Evolutionary conservation across 2,797 vertebrate species (phyloP).

Genomic region (Sebastes elongatus): DNA sequence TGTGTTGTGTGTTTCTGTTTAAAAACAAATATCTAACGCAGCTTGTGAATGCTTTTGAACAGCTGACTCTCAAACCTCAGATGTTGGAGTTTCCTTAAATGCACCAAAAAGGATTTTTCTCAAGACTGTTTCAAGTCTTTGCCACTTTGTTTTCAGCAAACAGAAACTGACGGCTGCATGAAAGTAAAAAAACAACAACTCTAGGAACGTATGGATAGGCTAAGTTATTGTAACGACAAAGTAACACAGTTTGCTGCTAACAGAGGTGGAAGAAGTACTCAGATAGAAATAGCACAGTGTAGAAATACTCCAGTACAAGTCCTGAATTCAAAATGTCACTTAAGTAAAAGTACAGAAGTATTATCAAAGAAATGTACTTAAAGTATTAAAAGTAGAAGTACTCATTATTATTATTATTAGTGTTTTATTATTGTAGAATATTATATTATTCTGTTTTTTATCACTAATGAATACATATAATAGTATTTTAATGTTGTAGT

Average conservation of each 20-base stretch:
- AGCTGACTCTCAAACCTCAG: background rate
- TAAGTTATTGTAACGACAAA: too few species aligned
- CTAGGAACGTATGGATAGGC: background rate
- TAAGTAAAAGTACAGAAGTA: too few species aligned
- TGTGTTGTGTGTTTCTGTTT: background rate
- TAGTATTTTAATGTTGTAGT: too few species aligned
- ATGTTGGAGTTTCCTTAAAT: background rate
- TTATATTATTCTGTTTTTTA: too few species aligned
- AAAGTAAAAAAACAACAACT: background rate
- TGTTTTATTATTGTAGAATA: too few species aligned
- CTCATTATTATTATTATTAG: too few species aligned
- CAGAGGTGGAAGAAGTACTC: too few species aligned
- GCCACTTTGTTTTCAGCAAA: background rate
- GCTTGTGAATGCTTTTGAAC: background rate
- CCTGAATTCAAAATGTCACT: too few species aligned
- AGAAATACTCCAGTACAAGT: too few species aligned
- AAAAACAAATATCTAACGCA: background rate
- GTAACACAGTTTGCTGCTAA: background rate
- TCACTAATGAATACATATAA: too few species aligned
- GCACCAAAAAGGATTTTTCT: background rate
- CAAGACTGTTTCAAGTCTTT: background rate
- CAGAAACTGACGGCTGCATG: background rate
- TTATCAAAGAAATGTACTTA: fast-evolving
- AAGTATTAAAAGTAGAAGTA: too few species aligned
- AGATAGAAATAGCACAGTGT: too few species aligned